Percentiles rank a stretch among this genome's conserved stretches.
Evolutionary conservation across 2,113 vertebrate genomes (phyloP).

Genomic region (Turdus rufiventris): DNA sequence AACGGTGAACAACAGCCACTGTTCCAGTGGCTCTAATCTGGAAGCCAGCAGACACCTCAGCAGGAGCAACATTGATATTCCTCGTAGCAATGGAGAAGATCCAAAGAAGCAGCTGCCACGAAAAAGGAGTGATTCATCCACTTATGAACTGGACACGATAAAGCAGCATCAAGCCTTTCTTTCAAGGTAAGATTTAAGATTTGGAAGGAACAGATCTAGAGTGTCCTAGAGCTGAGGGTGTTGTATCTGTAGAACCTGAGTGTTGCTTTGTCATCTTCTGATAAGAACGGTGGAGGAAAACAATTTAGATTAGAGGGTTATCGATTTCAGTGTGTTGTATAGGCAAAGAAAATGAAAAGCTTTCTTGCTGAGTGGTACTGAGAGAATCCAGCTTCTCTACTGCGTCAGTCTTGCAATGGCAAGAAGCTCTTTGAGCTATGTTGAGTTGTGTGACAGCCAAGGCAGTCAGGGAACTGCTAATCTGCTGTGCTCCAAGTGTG

Average conservation of each 20-base stretch:
- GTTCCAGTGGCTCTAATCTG: constrained; percentile 79
- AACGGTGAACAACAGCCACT: constrained; percentile 78
- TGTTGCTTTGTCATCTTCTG: background rate
- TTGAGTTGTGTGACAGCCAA: background rate
- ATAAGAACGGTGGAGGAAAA: background rate
- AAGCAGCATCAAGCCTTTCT: constrained; percentile 95
- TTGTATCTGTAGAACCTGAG: background rate
- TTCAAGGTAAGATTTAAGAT: constrained; percentile 81
- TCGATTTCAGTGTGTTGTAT: background rate
- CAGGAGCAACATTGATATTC: constrained; percentile 93
- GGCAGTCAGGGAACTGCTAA: background rate
- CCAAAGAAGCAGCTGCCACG: constrained; percentile 83
- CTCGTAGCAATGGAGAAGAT: constrained; percentile 81
- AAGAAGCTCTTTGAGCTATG: background rate
- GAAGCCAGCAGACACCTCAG: constrained; percentile 91
- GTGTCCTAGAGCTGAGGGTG: background rate
- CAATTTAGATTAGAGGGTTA: background rate
- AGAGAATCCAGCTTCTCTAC: background rate
- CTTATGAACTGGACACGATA: constrained; percentile 90
- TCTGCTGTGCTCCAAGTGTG: background rate
- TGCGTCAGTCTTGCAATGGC: background rate
- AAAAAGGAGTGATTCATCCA: constrained; percentile 93
- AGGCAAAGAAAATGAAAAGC: background rate
- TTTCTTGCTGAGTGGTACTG: background rate
- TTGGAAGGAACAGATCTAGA: background rate